These are phyloP conservation scores for Eugnorisma glareosa DNA, from an alignment of 2,888 invertebrate genomes.

Conservation along the genomic window DNA sequence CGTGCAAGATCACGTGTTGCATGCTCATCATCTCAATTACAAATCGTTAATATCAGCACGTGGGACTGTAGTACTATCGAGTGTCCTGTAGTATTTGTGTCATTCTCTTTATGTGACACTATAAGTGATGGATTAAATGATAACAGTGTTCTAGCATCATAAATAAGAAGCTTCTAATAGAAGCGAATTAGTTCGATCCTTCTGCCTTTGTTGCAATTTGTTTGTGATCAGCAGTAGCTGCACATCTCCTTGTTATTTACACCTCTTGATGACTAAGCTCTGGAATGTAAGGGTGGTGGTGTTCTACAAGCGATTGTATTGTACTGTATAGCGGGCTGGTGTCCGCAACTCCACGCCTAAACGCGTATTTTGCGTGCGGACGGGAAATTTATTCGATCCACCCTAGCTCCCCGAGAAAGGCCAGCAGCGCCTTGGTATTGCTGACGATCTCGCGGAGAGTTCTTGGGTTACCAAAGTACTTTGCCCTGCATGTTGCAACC, in stretches of 20 bases:
- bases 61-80: conserved; percentile 33
- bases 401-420: no score
- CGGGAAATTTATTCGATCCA: no score
- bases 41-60: conserved; percentile 51
- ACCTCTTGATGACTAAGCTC: background rate
- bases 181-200: background rate
- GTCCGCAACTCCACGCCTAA: no score
- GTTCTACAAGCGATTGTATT: no score
- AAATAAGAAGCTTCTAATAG: background rate
- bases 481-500: no score
- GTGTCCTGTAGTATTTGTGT: conserved; percentile 13
- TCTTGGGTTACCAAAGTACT: no score
- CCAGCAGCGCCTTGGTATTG: no score
- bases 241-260: background rate
- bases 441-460: no score
- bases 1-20: conserved; percentile 43
- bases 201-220: no score
- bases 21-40: conserved; percentile 49
- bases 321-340: no score
- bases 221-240: background rate
- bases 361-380: no score
- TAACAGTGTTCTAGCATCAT: conserved; percentile 8
- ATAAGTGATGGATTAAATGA: conserved; percentile 15
- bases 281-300: background rate
- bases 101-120: conserved; percentile 33